These are phyloP conservation scores for Chascanopsetta lugubris DNA, from an alignment of 2,113 vertebrate species.

Conservation along the genomic window DNA sequence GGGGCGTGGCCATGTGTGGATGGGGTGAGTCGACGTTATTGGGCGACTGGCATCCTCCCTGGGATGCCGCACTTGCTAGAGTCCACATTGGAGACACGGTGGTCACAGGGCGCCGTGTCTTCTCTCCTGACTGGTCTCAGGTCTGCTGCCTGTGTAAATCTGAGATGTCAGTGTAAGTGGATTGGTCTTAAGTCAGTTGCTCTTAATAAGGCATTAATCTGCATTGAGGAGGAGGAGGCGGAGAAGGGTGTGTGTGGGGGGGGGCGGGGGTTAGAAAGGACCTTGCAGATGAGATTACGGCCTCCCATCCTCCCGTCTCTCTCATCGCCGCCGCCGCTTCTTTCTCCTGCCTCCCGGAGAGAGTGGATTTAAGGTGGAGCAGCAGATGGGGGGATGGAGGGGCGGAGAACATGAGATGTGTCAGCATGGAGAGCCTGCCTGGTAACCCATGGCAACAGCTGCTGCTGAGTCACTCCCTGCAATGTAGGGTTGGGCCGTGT, in stretches of 20 bases:
- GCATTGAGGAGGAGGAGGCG: neutral
- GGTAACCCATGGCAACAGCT: constrained; percentile 74
- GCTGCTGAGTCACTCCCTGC: constrained; percentile 72
- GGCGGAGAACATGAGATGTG: constrained; percentile 26
- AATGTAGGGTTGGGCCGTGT: constrained; percentile 9
- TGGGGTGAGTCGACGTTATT: neutral
- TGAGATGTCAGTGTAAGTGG: constrained; percentile 71
- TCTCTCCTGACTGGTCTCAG: neutral
- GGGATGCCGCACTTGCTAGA: neutral
- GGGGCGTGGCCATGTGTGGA: neutral
- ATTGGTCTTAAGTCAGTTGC: constrained; percentile 77
- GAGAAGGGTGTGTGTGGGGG: too few species aligned
- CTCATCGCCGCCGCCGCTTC: neutral
- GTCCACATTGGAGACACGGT: too few species aligned
- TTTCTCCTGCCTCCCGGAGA: constrained; percentile 25
- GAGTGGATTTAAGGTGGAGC: constrained; percentile 48
- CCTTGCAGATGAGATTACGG: constrained; percentile 54
- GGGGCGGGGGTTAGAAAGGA: constrained; percentile 20
- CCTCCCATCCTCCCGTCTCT: constrained; percentile 1
- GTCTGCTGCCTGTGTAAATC: constrained; percentile 13
- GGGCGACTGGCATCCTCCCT: neutral
- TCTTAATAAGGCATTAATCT: constrained; percentile 80
- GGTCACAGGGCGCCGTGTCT: neutral
- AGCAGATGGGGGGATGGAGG: constrained; percentile 29
- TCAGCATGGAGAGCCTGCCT: constrained; percentile 47